A percentile compares a stretch with the other conserved stretches of the same genome.
These are phyloP conservation scores for Neopelma chrysocephalum DNA, from an alignment of 2,797 vertebrate genomes.

Conservation along the genomic window DNA sequence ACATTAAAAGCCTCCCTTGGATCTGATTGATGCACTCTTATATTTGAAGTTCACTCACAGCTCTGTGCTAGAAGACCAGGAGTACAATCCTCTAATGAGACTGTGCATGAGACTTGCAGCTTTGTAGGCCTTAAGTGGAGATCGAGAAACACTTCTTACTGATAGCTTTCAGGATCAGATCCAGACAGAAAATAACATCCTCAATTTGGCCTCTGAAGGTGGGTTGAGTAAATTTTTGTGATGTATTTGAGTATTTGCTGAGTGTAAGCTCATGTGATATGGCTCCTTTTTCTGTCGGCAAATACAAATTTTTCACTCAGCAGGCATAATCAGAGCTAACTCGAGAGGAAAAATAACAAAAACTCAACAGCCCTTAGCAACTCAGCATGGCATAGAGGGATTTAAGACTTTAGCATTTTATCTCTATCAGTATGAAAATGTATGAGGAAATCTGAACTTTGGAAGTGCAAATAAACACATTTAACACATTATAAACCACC, in stretches of 20 bases:
- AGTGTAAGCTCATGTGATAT: constrained; percentile 79
- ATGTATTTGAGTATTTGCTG: constrained; percentile 88
- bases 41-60: constrained; percentile 92
- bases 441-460: constrained; percentile 81
- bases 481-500: constrained; percentile 74
- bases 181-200: constrained; percentile 92
- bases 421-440: constrained; percentile 83
- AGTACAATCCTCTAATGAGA: constrained; percentile 82
- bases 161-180: constrained; percentile 86
- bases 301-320: constrained; percentile 92
- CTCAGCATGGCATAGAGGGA: constrained; percentile 81
- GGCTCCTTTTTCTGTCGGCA: constrained; percentile 87
- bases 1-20: constrained; percentile 86
- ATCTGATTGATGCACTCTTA: constrained; percentile 90
- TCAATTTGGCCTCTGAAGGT: constrained; percentile 88
- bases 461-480: constrained; percentile 79
- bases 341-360: constrained; percentile 82
- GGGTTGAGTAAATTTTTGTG: constrained; percentile 82
- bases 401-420: constrained; percentile 84
- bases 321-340: constrained; percentile 83
- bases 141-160: constrained; percentile 83
- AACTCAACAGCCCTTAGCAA: constrained; percentile 83
- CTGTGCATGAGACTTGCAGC: constrained; percentile 74
- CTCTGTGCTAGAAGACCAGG: constrained; percentile 84
- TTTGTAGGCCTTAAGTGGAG: constrained; percentile 80